Evolutionary conservation across 2,888 invertebrate genomes (phyloP), one percentile per base, ranked within the genome.

Genomic region (Leptinotarsa haldemani): DNA sequence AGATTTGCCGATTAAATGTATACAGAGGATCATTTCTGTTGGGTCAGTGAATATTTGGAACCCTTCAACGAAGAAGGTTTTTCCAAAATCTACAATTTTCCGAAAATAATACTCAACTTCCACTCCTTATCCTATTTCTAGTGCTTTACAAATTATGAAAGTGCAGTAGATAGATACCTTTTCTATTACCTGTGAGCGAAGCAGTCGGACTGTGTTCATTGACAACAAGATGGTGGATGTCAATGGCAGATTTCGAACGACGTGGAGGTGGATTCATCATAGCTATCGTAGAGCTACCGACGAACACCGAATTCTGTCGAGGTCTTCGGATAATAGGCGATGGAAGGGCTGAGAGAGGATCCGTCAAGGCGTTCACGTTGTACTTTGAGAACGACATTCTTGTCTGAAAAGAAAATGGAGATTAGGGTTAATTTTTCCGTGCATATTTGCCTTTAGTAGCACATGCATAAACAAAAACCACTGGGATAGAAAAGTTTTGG

Each of bases 291-390:
- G 92, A 89, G 50, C 91, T 89, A 74, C 94, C 93, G 48, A 95
- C 95, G 88, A 96, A 96, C 18, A 96, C 95, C 4, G 96, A 96
- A 88, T 96, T 96, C 88, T 95, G 93, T 15, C 94, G 88, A 0
- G 91, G 92, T 22, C 93, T 88, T 58, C 83, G 82, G 76, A 83
- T 87, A 80, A 83, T 88, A 76, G 86, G 87, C 75, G 85, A 88
- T 78, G 85, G 86, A 78, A 85, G 85, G 56, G 85, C 87, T 73
- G 87, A 89, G 69, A 87, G 82, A 22, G 83, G 85, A 78, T 90
- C 89, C 70, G 89, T 90, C 82, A 92, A 88, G 81, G 92, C 92
- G 81, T 92, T 93, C 70, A 91, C 88, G 86, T 91, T 91, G 88
- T 90, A 91, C 81, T 94, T 93, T 46, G 93, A 93, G 83, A 93